Percentiles rank a stretch among this genome's conserved stretches.
Evolutionary conservation across 2,797 vertebrate genomes (phyloP).

Genomic region (Sparidentex hasta): DNA sequence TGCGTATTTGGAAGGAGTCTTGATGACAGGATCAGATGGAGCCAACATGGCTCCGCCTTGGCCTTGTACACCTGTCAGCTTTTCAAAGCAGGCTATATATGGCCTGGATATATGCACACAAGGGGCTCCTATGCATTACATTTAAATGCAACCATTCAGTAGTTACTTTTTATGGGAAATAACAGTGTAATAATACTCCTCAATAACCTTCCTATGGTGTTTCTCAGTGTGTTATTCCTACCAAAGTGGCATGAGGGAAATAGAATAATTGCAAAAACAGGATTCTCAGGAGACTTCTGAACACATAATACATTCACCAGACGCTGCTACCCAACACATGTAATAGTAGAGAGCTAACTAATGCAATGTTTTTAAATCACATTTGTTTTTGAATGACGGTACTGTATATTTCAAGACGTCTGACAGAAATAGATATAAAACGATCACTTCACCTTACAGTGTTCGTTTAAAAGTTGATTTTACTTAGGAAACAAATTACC

Average conservation of each 20-base stretch:
- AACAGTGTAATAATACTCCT: too few species aligned
- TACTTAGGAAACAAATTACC: too few species aligned
- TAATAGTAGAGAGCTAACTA: not conserved
- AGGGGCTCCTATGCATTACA: too few species aligned
- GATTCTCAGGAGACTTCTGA: not conserved
- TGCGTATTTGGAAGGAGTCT: too few species aligned
- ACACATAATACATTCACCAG: not conserved
- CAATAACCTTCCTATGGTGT: not conserved
- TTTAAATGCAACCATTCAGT: too few species aligned
- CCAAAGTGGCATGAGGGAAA: not conserved
- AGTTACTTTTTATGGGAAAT: too few species aligned
- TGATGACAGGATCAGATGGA: too few species aligned
- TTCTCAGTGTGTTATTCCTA: not conserved
- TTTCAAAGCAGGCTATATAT: too few species aligned
- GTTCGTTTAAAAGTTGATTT: too few species aligned
- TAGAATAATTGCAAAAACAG: not conserved
- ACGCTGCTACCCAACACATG: not conserved
- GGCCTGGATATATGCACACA: too few species aligned
- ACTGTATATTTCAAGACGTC: not conserved
- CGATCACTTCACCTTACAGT: slow-evolving; percentile 6
- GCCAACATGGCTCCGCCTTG: too few species aligned
- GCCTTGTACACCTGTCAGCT: too few species aligned
- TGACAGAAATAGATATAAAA: slow-evolving; percentile 1
- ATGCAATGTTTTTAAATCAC: not conserved
- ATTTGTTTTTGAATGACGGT: not conserved